Evolutionary conservation across 2,888 invertebrate genomes (phyloP).

Genomic region (Bursaphelenchus okinawaensis): DNA sequence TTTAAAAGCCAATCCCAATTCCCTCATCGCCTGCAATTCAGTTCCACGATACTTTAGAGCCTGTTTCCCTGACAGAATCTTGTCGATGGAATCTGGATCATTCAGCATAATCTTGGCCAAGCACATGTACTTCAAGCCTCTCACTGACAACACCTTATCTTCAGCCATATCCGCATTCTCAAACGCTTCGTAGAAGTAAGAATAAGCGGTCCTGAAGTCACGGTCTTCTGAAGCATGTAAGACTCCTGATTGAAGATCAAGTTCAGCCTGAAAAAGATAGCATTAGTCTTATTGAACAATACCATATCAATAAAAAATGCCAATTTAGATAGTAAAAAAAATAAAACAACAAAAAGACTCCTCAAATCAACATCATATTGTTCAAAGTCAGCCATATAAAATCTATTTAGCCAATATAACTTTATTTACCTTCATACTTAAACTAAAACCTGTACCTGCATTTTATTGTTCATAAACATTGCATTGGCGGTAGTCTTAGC

Average conservation of each 20-base stretch:
- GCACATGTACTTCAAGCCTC: conserved; percentile 93
- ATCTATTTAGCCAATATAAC: no score
- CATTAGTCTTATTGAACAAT: background rate
- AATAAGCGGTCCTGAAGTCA: conserved; percentile 98
- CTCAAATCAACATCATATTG: no score
- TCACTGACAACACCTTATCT: conserved; percentile 80
- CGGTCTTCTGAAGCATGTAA: conserved; percentile 98
- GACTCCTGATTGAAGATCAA: conserved; percentile 92
- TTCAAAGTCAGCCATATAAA: no score
- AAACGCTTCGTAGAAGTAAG: conserved; percentile 98
- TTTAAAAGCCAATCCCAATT: conserved; percentile 88
- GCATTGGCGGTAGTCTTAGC: conserved; percentile 98
- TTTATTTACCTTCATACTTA: no score
- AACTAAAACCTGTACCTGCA: no score
- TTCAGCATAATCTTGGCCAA: conserved; percentile 67
- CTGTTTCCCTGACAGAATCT: conserved; percentile 81
- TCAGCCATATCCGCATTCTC: conserved; percentile 83
- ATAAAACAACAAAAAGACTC: no score
- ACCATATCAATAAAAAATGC: background rate
- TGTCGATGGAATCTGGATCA: conserved; percentile 31
- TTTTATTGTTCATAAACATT: conserved; percentile 96
- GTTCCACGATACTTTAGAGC: conserved; percentile 83
- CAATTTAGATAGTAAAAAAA: background rate
- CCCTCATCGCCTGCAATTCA: conserved; percentile 94
- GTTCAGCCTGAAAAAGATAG: conserved; percentile 80